These are phyloP conservation scores for Lepus timidus DNA, from an alignment of 2,113 vertebrate species.

Conservation along the genomic window DNA sequence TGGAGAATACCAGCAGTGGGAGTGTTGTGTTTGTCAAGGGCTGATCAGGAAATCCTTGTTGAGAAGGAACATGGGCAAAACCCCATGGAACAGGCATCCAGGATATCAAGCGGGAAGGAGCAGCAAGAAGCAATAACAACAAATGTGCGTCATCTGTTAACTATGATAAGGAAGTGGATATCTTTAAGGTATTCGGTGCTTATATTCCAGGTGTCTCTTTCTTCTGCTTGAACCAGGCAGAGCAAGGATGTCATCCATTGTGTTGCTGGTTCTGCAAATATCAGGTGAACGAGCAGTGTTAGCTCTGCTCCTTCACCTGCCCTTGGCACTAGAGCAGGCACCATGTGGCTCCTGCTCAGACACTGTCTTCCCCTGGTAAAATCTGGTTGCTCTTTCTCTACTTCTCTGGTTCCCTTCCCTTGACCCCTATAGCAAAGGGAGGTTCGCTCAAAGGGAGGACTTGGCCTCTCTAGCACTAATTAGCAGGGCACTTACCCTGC, in stretches of 20 bases:
- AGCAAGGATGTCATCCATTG: not conserved
- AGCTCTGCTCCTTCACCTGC: not conserved
- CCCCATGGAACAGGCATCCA: too few species aligned
- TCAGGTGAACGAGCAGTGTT: not conserved
- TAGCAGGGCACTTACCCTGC: not conserved
- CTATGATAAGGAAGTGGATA: not conserved
- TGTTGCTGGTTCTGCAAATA: not conserved
- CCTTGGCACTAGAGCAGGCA: not conserved
- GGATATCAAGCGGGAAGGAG: too few species aligned
- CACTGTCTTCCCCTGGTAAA: not conserved
- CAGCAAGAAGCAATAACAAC: not conserved
- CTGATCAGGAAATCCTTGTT: not conserved
- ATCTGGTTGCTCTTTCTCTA: not conserved
- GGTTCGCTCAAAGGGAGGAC: not conserved
- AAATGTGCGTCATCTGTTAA: not conserved
- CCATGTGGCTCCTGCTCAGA: rapidly evolving
- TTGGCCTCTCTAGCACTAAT: not conserved
- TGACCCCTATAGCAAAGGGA: not conserved
- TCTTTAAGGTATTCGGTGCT: not conserved
- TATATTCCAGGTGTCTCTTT: not conserved
- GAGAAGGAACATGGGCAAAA: not conserved
- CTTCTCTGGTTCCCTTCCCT: not conserved
- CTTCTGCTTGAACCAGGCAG: not conserved
- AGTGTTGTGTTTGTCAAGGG: not conserved
- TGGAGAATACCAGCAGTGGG: too few species aligned